Evolutionary conservation across 2,797 vertebrate species (phyloP).

Genomic region (Synaphobranchus kaupii): DNA sequence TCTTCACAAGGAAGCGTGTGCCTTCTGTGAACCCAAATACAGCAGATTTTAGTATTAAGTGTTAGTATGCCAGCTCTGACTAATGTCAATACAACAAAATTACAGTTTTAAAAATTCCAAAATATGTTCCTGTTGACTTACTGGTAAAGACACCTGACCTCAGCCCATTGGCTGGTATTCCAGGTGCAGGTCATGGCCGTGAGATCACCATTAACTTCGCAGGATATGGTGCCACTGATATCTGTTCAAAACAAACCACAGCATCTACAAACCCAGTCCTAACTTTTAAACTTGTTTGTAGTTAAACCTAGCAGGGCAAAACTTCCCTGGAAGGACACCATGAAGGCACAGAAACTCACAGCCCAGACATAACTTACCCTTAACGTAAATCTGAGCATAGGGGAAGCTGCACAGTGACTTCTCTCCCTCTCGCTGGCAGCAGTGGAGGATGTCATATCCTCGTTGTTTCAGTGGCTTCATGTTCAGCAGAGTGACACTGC

Average conservation of each 20-base stretch:
- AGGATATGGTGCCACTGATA: slow-evolving; percentile 75
- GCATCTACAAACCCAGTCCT: too few species aligned
- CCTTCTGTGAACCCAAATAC: slow-evolving; percentile 62
- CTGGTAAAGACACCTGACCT: slow-evolving; percentile 60
- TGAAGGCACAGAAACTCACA: background rate
- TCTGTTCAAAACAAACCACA: slow-evolving; percentile 57
- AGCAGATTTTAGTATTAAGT: background rate
- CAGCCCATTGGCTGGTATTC: slow-evolving; percentile 66
- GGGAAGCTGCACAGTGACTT: slow-evolving; percentile 65
- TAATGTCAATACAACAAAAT: background rate
- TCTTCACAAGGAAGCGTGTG: slow-evolving; percentile 76
- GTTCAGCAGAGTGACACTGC: slow-evolving; percentile 77
- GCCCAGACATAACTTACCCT: slow-evolving; percentile 73
- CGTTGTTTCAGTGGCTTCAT: slow-evolving; percentile 69
- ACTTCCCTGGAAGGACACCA: background rate
- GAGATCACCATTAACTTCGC: slow-evolving; percentile 81
- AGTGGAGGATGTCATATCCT: slow-evolving; percentile 81
- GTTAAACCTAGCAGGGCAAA: background rate
- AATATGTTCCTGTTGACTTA: slow-evolving; percentile 40
- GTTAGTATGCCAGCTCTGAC: background rate
- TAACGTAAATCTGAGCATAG: slow-evolving; percentile 84
- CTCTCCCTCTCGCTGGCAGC: slow-evolving; percentile 70
- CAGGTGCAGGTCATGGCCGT: slow-evolving; percentile 88
- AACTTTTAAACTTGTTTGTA: too few species aligned
- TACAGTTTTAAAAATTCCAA: background rate